phyloP scores from a whole-genome alignment of 2,113 vertebrate genomes.

The Gallinago paraguaiae region DNA sequence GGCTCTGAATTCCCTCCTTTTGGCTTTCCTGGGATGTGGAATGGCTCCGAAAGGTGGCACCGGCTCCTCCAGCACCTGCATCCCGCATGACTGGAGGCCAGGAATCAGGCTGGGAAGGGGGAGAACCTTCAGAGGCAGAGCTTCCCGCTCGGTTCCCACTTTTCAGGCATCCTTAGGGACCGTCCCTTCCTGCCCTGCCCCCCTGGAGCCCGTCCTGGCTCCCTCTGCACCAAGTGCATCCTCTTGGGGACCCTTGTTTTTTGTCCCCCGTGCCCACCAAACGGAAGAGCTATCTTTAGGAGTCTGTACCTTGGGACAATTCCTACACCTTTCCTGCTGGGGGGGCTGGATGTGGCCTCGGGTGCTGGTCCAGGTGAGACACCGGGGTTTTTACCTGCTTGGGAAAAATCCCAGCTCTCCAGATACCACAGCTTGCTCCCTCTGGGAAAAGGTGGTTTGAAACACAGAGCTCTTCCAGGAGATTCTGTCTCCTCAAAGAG shows the following conservation, averaged over 20 bases:
- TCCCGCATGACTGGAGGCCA: fast-evolving
- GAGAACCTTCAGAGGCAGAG: neutral
- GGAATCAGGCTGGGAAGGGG: neutral
- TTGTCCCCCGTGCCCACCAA: neutral
- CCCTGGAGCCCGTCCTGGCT: neutral
- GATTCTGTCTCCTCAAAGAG: neutral
- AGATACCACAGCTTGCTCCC: fast-evolving
- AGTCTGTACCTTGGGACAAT: neutral
- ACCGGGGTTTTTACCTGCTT: neutral
- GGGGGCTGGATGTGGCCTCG: neutral
- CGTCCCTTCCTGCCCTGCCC: neutral
- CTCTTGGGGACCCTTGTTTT: neutral
- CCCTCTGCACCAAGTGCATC: neutral
- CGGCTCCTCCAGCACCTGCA: neutral
- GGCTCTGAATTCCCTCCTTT: neutral
- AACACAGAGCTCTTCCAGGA: neutral
- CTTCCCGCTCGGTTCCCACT: neutral
- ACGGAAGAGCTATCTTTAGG: neutral
- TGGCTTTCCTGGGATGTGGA: neutral
- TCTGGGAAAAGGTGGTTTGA: neutral
- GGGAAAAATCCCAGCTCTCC: neutral
- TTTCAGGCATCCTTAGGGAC: neutral
- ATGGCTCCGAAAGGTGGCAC: neutral
- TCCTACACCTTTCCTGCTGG: neutral
- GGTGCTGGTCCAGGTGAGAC: neutral